Base-by-base conservation (phyloP, 1,140 invertebrate species). In the Drosophila parabipectinata region DNA sequence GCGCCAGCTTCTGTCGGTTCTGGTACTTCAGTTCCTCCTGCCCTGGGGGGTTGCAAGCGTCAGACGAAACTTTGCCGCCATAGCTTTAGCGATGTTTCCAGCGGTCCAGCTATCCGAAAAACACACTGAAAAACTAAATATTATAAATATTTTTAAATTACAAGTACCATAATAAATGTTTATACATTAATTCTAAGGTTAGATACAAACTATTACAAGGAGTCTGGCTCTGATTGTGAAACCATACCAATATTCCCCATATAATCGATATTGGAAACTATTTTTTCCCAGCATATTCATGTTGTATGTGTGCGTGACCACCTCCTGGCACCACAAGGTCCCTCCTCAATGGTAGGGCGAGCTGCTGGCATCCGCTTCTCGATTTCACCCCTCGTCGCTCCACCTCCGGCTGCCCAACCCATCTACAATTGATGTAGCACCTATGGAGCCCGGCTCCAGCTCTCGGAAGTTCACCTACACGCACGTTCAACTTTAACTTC, bases 371-470 rank as follows among this genome's bases (percentile, higher is more conserved):
- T 74, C 52, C 56, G 47, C 47, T 66, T 26, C 57, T 30, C 59
- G 34, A 34, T 7, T 15, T 67, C 55, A 28, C 59, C 51, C 62
- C 50, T 53, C 47, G 34, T 30, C 47, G 30, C 58, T 5, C 41
- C 37, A 52, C 58, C 63, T 52, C 24, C 47, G 62, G 69, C 48
- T 68, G 60, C 62, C 68, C 59, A 75, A 72, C 56, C 82, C 74
- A 87, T 87, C 74, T 78, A 85, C 79, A 87, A 87, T 85, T 85
- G 82, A 85, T 85, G 82, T 82, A 87, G 78, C 82, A 85, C 82
- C 82, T 87, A 87, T 61, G 72, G 78, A 74, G 74, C 53, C 51
- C 50, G 32, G 21, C 14, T 39, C 61, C 64, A 28, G 39, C 58
- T 18, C 14, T 34, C 14, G 28, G 47, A 26, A 18, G 15, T 6